Evolutionary conservation across 1,140 invertebrate genomes (phyloP), one percentile per base, ranked within the genome.

Genomic region (Daktulosphaira vitifoliae): DNA sequence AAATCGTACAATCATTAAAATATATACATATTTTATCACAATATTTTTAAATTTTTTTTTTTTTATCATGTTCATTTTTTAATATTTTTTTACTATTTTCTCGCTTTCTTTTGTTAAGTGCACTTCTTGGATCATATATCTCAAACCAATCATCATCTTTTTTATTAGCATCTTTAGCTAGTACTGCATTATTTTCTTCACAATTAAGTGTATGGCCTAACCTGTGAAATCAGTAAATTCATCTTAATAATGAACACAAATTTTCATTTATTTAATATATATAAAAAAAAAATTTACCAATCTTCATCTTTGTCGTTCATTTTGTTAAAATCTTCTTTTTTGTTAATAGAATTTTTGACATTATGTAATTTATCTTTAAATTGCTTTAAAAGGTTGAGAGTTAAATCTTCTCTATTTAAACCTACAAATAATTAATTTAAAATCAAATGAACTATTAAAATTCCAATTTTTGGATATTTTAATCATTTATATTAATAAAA

Each of bases 91-190:
- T 72, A 53, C 68, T 70, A 2, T 66, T 66, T 69, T 83, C 90
- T 67, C 94, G 78, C 73, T 92, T 83, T 54, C 94, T 79, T 78
- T 96, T 92, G 70, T 92, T 97, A 0, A 98, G 75, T 0, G 91
- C 89, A 81, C 98, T 97, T 70, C 95, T 78, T 0, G 96, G 96
- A 79, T 98, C 94, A 72, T 88, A 88, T 65, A 96, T 92, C 72
- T 96, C 92, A 74, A 95, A 98, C 89, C 95, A 94, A 74, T 98
- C 93, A 70, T 92, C 87, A 64, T 85, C 82, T 74, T 92, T 93
- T 4, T 85, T 89, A 70, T 91, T 97, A 0, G 96, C 96, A 80
- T 99, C 96, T 74, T 95, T 92, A 0, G 96, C 96, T 56, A 94
- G 77, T 16, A 91, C 84, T 0, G 85, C 81, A 1, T 77, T 78